A percentile compares a stretch with the other conserved stretches of the same genome.
These are phyloP conservation scores for Drosophila arawakana DNA, from an alignment of 1,140 invertebrate genomes.

Conservation along the genomic window DNA sequence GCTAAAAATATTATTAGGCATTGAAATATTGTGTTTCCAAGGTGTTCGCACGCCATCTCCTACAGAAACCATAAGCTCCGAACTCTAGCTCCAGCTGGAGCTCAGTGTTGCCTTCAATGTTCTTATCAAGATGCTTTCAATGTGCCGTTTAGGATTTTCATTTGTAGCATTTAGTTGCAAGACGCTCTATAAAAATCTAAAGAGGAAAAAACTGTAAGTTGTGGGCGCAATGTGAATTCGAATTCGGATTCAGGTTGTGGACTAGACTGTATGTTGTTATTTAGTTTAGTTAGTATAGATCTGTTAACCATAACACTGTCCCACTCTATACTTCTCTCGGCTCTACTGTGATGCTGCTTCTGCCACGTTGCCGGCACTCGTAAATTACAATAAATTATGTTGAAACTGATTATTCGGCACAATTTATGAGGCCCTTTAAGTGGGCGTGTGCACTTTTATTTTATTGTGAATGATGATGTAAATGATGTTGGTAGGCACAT, in stretches of 20 bases:
- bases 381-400: constrained; percentile 84
- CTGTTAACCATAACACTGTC: constrained; percentile 4
- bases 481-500: constrained; percentile 75
- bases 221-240: constrained; percentile 62
- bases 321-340: constrained; percentile 10
- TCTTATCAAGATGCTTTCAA: constrained; percentile 82
- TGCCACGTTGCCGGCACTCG: constrained; percentile 76
- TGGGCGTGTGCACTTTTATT: constrained; percentile 82
- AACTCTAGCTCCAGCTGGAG: constrained; percentile 30
- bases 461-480: constrained; percentile 83
- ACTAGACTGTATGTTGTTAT: constrained; percentile 30
- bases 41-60: constrained; percentile 74
- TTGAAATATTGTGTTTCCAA: constrained; percentile 71
- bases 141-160: constrained; percentile 82
- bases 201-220: constrained; percentile 50
- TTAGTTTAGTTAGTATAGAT: constrained; percentile 32
- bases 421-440: constrained; percentile 82
- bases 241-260: constrained; percentile 26
- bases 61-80: not conserved
- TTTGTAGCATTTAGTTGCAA: constrained; percentile 78
- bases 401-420: constrained; percentile 82
- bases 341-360: constrained; percentile 31
- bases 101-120: constrained; percentile 32
- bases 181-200: constrained; percentile 63
- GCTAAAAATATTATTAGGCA: constrained; percentile 72